phyloP scores from a whole-genome alignment of 2,113 vertebrate genomes.

The Octodon degus region DNA sequence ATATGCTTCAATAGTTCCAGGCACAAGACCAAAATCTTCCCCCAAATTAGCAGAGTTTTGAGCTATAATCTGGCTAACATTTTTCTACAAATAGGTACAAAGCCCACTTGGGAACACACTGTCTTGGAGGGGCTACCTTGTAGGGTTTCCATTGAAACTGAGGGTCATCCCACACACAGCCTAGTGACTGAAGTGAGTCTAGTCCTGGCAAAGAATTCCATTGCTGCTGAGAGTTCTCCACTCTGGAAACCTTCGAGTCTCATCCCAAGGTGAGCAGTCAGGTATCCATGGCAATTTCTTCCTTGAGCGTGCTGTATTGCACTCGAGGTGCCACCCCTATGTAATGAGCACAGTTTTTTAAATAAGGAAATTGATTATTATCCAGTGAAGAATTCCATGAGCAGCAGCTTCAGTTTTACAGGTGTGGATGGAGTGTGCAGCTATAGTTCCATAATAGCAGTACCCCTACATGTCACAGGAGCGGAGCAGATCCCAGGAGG shows the following conservation, averaged over 20 bases:
- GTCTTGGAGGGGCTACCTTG: not conserved
- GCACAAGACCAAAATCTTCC: conserved; percentile 81
- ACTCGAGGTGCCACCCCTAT: not conserved
- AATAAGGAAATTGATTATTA: not conserved
- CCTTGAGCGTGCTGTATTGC: not conserved
- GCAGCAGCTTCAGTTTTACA: not conserved
- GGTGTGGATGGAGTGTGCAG: not conserved
- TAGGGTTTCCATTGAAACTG: conserved; percentile 49
- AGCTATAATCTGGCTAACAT: conserved; percentile 77
- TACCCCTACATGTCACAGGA: rapidly evolving
- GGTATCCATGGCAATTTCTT: not conserved
- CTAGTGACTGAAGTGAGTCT: conserved; percentile 15
- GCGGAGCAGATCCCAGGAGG: not conserved
- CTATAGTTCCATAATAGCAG: rapidly evolving
- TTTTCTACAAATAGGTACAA: conserved; percentile 78
- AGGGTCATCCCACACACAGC: not conserved
- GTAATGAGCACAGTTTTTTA: not conserved
- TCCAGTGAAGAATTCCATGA: not conserved
- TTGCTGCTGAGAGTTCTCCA: not conserved
- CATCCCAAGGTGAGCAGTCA: not conserved
- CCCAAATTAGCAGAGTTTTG: conserved; percentile 78
- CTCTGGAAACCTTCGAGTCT: not conserved
- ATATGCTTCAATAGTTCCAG: conserved; percentile 79
- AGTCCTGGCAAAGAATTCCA: not conserved
- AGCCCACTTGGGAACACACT: conserved; percentile 45